Evolutionary conservation across 1,140 invertebrate species (phyloP).

Genomic region (Bicyclus anynana): DNA sequence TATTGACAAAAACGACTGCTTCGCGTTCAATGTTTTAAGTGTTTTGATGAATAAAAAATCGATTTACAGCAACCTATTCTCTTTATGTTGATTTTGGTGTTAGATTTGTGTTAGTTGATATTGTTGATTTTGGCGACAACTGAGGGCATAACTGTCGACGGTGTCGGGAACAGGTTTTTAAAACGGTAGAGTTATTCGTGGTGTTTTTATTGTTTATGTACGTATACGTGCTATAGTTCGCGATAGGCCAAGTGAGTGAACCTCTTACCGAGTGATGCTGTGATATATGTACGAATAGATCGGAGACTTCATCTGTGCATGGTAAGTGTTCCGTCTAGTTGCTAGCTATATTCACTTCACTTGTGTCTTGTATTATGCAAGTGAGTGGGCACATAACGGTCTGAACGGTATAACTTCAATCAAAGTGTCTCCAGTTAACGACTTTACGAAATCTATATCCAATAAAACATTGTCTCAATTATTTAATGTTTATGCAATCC

Average conservation of each 20-base stretch:
- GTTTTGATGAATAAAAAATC: constrained; percentile 50
- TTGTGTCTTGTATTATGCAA: constrained; percentile 28
- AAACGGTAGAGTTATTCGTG: constrained; percentile 59
- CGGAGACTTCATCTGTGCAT: constrained; percentile 37
- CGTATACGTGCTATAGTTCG: constrained; percentile 42
- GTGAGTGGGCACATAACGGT: constrained; percentile 13
- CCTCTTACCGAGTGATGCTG: constrained; percentile 49
- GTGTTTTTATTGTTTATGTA: constrained; percentile 40
- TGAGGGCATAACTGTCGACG: constrained; percentile 45
- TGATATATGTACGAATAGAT: constrained; percentile 29
- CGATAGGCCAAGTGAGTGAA: constrained; percentile 34
- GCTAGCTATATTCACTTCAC: neutral
- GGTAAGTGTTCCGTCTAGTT: constrained; percentile 43
- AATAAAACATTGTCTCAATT: too few species aligned
- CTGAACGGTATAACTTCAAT: constrained; percentile 10
- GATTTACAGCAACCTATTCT: constrained; percentile 50
- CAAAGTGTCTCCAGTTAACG: neutral
- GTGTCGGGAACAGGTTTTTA: constrained; percentile 51
- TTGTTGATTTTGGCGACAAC: constrained; percentile 59
- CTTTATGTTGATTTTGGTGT: constrained; percentile 49
- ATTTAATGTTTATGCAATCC: too few species aligned
- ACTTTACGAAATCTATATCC: neutral
- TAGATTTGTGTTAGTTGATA: constrained; percentile 36
- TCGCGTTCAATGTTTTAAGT: constrained; percentile 24
- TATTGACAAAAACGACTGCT: constrained; percentile 22